Evolutionary conservation across 2,113 vertebrate genomes (phyloP).

Genomic region (Trogon surrucura): DNA sequence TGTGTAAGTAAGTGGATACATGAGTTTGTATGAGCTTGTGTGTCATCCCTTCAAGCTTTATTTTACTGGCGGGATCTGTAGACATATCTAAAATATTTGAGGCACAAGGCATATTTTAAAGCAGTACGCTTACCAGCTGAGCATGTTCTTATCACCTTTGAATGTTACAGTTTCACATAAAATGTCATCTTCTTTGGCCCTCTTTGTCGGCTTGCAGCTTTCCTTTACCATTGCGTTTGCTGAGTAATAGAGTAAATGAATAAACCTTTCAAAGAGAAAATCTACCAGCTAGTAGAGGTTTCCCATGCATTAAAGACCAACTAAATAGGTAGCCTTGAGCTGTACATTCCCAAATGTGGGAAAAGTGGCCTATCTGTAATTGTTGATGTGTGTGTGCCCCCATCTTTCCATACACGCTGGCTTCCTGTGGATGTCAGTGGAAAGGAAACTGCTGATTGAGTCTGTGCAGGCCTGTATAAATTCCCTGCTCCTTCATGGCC

Average conservation of each 20-base stretch:
- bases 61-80: neutral
- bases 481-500: constrained; percentile 50
- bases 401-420: constrained; percentile 55
- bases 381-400: constrained; percentile 50
- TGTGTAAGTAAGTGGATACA: neutral
- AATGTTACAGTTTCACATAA: neutral
- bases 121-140: neutral
- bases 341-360: constrained; percentile 51
- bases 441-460: constrained; percentile 69
- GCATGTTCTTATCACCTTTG: neutral
- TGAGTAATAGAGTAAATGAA: constrained; percentile 36
- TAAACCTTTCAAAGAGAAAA: neutral
- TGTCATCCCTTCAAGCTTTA: neutral
- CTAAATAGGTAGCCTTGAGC: constrained; percentile 24
- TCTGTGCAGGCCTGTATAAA: constrained; percentile 64
- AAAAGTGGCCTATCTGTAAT: constrained; percentile 48
- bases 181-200: constrained; percentile 14
- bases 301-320: neutral
- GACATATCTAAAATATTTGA: neutral
- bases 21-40: neutral
- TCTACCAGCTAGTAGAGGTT: neutral
- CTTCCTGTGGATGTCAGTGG: constrained; percentile 63
- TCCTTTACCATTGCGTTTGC: neutral
- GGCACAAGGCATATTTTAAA: neutral
- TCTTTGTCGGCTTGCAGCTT: constrained; percentile 3